phyloP scores from a whole-genome alignment of 2,888 invertebrate genomes.

The Sarcophaga variegata region DNA sequence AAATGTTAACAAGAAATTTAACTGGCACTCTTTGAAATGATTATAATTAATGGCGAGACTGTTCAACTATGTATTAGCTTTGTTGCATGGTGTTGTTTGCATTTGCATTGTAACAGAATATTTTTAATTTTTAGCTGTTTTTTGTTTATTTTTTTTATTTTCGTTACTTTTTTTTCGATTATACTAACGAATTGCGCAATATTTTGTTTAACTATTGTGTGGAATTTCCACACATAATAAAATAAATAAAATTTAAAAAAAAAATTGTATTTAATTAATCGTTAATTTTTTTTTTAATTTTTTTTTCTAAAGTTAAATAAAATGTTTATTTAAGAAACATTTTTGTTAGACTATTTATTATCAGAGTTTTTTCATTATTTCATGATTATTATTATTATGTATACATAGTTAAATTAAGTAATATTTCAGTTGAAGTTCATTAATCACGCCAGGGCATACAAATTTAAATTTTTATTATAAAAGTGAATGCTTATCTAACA shows the following conservation, averaged over 20 bases:
- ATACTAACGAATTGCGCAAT: conserved; percentile 41
- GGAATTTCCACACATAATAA: conserved; percentile 46
- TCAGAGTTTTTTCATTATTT: conserved; percentile 23
- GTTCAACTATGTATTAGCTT: too few relatives aligned
- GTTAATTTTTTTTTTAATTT: conserved; percentile 23
- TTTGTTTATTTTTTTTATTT: not conserved
- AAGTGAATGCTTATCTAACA: not conserved
- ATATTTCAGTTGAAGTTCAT: not conserved
- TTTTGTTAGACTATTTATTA: conserved; percentile 34
- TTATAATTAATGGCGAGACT: too few relatives aligned
- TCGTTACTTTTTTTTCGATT: not conserved
- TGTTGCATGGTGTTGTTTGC: too few relatives aligned
- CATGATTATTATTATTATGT: too few relatives aligned
- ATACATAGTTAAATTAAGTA: not conserved
- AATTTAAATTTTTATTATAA: not conserved
- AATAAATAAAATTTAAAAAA: conserved; percentile 31
- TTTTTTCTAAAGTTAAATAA: not conserved
- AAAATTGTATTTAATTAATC: conserved; percentile 42
- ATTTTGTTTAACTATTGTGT: not conserved
- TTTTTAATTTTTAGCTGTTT: not conserved
- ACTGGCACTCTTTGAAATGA: too few relatives aligned
- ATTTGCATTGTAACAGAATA: too few relatives aligned
- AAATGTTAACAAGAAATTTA: too few relatives aligned
- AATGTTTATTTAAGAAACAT: not conserved
- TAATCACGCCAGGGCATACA: not conserved